phyloP scores from a whole-genome alignment of 2,888 invertebrate genomes.

The Dione vanillae region DNA sequence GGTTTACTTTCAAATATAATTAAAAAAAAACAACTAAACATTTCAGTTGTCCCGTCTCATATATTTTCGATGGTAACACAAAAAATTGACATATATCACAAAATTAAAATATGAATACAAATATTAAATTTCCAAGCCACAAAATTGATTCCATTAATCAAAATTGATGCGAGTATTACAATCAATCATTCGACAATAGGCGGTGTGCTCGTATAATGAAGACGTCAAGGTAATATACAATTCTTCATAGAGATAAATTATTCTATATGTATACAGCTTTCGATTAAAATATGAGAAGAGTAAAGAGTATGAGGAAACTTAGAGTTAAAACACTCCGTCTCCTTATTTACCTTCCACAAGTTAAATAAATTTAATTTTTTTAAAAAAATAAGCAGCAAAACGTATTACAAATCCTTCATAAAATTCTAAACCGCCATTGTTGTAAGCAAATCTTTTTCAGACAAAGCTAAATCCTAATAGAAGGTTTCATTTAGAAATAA shows the following conservation, averaged over 20 bases:
- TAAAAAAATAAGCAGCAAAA: background rate
- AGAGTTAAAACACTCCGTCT: no score
- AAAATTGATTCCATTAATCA: conserved; percentile 7
- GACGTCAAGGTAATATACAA: conserved; percentile 5
- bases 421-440: background rate
- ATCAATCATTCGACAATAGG: conserved; percentile 16
- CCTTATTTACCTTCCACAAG: no score
- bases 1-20: no score
- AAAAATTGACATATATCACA: no score
- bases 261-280: background rate
- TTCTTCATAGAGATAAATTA: background rate
- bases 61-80: no score
- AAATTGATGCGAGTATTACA: conserved; percentile 2
- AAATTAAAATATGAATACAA: no score
- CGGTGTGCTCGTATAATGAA: conserved; percentile 1
- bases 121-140: background rate
- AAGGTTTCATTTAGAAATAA: conserved; percentile 25
- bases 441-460: conserved; percentile 8
- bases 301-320: no score
- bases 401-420: background rate
- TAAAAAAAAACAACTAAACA: no score
- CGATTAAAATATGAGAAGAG: background rate
- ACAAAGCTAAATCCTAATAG: conserved; percentile 22
- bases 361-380: no score
- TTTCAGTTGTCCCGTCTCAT: no score